phyloP scores from a whole-genome alignment of 2,113 vertebrate genomes.

The Cacatua alba region DNA sequence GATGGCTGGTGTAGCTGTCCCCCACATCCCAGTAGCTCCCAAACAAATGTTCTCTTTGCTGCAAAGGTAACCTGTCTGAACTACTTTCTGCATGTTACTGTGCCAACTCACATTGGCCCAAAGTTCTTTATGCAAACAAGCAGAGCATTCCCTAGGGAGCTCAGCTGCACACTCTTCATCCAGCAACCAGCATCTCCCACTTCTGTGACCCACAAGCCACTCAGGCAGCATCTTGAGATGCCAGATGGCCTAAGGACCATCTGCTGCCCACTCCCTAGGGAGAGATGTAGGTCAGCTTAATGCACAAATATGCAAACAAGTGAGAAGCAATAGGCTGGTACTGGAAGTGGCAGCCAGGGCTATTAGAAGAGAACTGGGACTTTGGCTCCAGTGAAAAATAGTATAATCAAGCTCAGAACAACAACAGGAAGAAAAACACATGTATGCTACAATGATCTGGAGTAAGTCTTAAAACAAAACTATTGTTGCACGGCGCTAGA shows the following conservation, averaged over 20 bases:
- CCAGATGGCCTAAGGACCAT: neutral
- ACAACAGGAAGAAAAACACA: neutral
- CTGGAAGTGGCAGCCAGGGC: neutral
- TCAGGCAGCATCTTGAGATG: neutral
- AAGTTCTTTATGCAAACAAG: neutral
- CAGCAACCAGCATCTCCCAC: neutral
- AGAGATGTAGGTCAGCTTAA: neutral
- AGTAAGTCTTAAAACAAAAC: neutral
- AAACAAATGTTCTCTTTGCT: neutral
- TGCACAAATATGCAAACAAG: neutral
- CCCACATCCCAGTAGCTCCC: neutral
- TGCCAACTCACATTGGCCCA: neutral
- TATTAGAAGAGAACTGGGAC: neutral
- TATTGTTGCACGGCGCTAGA: neutral
- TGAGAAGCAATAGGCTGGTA: neutral
- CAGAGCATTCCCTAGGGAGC: neutral
- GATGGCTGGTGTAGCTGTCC: neutral
- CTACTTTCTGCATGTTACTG: neutral
- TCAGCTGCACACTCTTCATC: neutral
- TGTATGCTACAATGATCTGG: neutral
- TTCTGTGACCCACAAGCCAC: neutral
- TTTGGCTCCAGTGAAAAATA: neutral
- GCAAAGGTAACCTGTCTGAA: neutral
- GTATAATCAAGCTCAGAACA: neutral
- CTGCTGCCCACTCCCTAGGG: neutral